Conservation (phyloP, 2,888 invertebrate species). For the Phyto melanocephala region DNA sequence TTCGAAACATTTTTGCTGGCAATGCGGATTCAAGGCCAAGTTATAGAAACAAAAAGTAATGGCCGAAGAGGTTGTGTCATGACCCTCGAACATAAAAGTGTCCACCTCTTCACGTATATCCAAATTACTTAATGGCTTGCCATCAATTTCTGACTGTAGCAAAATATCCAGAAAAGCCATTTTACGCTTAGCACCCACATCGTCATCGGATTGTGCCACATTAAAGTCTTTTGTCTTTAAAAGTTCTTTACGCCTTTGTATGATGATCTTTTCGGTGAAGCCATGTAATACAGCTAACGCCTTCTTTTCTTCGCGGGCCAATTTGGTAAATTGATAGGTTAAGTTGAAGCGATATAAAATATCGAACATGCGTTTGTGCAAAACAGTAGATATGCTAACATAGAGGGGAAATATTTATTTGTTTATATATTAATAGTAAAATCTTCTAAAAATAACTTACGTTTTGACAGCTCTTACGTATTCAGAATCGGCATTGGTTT, state of each 20-base stretch:
- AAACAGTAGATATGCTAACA: constrained; percentile 74
- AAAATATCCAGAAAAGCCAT: constrained; percentile 85
- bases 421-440: too few species aligned
- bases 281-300: constrained; percentile 80
- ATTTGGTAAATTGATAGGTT: constrained; percentile 80
- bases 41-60: constrained; percentile 80
- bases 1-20: constrained; percentile 79
- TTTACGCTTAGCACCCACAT: constrained; percentile 81
- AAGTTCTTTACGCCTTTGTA: constrained; percentile 78
- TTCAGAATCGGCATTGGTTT: constrained; percentile 83
- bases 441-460: constrained; percentile 80
- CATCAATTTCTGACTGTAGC: constrained; percentile 82
- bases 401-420: neutral
- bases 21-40: constrained; percentile 79
- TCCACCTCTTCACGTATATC: constrained; percentile 85
- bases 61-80: constrained; percentile 80
- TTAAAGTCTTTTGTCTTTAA: constrained; percentile 64
- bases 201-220: constrained; percentile 68
- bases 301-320: constrained; percentile 81
- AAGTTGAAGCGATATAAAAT: constrained; percentile 75
- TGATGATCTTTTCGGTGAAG: constrained; percentile 81
- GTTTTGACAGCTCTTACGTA: constrained; percentile 87
- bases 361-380: constrained; percentile 78
- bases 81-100: constrained; percentile 86
- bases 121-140: constrained; percentile 81